Evolutionary conservation across 2,797 vertebrate species (phyloP).

Genomic region (Microtus agrestis): DNA sequence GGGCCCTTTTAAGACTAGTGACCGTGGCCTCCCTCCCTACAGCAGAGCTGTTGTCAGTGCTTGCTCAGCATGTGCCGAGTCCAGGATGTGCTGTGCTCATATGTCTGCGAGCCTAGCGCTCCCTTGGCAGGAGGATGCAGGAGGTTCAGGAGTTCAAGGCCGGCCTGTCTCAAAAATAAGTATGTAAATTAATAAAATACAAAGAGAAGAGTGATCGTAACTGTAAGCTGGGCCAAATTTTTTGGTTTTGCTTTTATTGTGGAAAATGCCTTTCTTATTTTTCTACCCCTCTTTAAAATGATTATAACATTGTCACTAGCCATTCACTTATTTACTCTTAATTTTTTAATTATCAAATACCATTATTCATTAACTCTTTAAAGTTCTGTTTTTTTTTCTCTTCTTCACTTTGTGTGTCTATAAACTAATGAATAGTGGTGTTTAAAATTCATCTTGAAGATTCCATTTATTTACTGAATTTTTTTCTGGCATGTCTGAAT

Average conservation of each 20-base stretch:
- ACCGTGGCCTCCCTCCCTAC: neutral
- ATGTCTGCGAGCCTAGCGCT: neutral
- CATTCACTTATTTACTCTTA: neutral
- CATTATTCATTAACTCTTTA: neutral
- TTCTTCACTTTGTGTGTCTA: constrained; percentile 19
- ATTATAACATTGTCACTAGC: neutral
- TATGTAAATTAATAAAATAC: neutral
- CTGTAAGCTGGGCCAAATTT: neutral
- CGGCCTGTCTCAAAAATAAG: neutral
- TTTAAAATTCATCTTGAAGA: constrained; percentile 58
- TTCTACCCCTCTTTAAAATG: neutral
- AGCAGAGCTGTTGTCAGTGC: neutral
- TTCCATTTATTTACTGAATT: constrained; percentile 69
- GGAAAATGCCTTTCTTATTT: neutral
- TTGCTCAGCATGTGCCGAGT: neutral
- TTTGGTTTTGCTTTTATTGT: neutral
- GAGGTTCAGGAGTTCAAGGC: neutral
- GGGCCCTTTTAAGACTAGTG: neutral
- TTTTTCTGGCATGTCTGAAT: constrained; percentile 26
- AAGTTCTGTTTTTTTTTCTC: neutral
- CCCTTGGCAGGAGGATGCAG: neutral
- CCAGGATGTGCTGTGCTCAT: no score
- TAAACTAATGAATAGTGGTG: constrained; percentile 28
- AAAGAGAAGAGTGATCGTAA: neutral
- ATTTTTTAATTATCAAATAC: neutral